Evolutionary conservation across 2,888 invertebrate genomes (phyloP), one percentile per base, ranked within the genome.

Genomic region (Anaspis maculata): DNA sequence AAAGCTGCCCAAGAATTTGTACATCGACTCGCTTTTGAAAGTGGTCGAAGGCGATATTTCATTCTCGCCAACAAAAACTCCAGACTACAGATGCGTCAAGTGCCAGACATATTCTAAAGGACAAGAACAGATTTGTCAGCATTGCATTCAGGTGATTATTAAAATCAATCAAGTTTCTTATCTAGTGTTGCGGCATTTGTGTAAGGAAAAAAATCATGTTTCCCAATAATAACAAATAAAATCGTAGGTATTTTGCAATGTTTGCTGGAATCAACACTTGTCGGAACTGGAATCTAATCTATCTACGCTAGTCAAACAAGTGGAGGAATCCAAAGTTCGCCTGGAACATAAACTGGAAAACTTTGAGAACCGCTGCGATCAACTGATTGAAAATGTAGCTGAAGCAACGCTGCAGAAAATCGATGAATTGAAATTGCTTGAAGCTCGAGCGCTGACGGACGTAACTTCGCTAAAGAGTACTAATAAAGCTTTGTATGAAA

Each of bases 1-100:
- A 11, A 57, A 66, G 2, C 59, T 81, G n/a, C 80, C 79, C n/a
- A 72, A 73, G 5, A 82, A 83, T 56, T 61, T 79, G 24, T 79
- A 81, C 55, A 73, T 81, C 27, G 74, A 79, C 46, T 75, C 75
- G 1, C 59, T 82, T 22, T 62, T 81, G 2, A 60, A 66, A 30
- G 56, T 76, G 25, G 59, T 76, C 9, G 68, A 69, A 9, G 56
- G 63, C 6, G 35, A 25, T 54, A 30, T 32, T 13, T 37, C 41
- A 12, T 38, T 42, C 28, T 35, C 24, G 30, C 40, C 37, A 25
- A 30, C 43, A 14, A 37, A 34, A 10, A 32, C 34, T 15, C 13
- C 27, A 6, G 51, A 49, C 24, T 45, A 45, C 25, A 49, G 54
- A 27, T 70, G 70, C 37, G 50, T 51, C 10, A 62, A 61, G 39